Conservation (phyloP, 2,797 vertebrate genomes). For the Tolypeutes matacus region DNA sequence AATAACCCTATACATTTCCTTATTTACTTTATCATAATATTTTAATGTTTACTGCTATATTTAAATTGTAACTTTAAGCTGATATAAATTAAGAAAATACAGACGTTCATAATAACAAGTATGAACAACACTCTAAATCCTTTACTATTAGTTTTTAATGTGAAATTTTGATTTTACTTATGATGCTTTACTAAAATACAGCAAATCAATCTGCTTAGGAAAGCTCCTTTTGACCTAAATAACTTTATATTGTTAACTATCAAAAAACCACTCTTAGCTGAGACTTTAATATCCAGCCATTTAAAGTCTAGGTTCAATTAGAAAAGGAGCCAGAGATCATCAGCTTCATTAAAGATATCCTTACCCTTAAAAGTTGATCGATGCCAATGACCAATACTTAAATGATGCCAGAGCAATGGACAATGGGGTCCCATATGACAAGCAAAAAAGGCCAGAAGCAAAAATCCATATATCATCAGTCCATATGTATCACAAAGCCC, state of each 20-base stretch:
- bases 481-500: conserved; percentile 63
- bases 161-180: conserved; percentile 65
- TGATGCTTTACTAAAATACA: conserved; percentile 54
- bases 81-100: conserved; percentile 50
- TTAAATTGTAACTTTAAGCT: conserved; percentile 34
- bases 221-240: conserved; percentile 60
- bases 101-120: conserved; percentile 37
- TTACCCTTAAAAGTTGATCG: conserved; percentile 71
- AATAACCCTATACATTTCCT: not conserved
- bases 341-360: conserved; percentile 74
- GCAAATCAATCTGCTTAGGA: conserved; percentile 68
- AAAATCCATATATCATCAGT: conserved; percentile 74
- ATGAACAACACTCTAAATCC: conserved; percentile 51
- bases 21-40: conserved; percentile 20
- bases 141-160: conserved; percentile 57
- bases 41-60: conserved; percentile 28
- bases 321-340: conserved; percentile 71
- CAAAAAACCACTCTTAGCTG: conserved; percentile 36
- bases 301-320: conserved; percentile 64
- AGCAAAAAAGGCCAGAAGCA: conserved; percentile 72
- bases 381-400: conserved; percentile 69
- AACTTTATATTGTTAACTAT: conserved; percentile 34
- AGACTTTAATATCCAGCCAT: conserved; percentile 34
- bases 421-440: conserved; percentile 67
- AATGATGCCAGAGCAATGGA: conserved; percentile 70